phyloP scores from a whole-genome alignment of 2,888 invertebrate species.

The Cantharis rufa region DNA sequence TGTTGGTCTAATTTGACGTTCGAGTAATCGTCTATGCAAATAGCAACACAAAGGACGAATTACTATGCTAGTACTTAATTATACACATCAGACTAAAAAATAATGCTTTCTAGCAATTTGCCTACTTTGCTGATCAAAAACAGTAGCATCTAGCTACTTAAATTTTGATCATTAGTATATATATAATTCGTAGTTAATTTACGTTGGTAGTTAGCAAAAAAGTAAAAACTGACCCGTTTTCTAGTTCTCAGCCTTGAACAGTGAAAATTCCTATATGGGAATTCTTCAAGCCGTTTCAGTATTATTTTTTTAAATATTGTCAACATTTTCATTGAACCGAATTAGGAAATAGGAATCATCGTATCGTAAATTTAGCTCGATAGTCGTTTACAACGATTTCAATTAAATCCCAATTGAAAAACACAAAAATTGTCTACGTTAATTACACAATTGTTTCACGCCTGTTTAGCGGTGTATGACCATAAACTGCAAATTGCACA shows the following conservation, averaged over 20 bases:
- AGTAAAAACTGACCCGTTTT: neutral
- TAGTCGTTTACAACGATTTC: neutral
- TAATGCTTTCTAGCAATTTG: neutral
- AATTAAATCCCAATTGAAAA: neutral
- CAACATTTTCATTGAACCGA: neutral
- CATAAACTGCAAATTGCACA: slow-evolving; percentile 19
- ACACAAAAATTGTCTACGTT: neutral
- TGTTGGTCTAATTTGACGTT: neutral
- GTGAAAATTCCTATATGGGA: neutral
- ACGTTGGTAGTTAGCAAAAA: neutral
- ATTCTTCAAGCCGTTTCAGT: neutral
- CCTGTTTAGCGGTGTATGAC: slow-evolving; percentile 27
- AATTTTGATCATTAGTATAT: neutral
- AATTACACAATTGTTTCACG: slow-evolving; percentile 19
- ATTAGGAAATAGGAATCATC: too few relatives aligned
- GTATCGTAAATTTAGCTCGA: neutral
- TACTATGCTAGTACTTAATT: neutral
- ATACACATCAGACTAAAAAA: neutral
- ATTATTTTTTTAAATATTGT: neutral
- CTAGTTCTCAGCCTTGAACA: neutral
- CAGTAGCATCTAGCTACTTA: neutral
- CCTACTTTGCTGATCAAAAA: neutral
- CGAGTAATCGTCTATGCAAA: too few relatives aligned
- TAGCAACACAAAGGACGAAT: neutral
- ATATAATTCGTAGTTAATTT: neutral